Evolutionary conservation across 2,113 vertebrate species (phyloP), one percentile per base, ranked within the genome.

Genomic region (Chascanopsetta lugubris): DNA sequence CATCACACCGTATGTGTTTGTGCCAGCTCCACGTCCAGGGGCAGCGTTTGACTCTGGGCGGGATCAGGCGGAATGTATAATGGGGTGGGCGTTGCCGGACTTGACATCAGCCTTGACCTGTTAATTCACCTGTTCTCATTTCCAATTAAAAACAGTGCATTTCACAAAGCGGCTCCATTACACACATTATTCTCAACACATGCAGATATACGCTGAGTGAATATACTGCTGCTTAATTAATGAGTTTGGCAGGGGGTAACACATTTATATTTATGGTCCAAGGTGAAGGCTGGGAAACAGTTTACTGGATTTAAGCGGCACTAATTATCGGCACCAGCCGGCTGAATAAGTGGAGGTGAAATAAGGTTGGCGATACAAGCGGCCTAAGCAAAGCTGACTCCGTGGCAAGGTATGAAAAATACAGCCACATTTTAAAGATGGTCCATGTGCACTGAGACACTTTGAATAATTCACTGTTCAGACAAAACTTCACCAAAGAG

Each of bases 71-170:
- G 6, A 38, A 26, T 50, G 36, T 13, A 67, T 53, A 69, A 80
- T 65, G 20, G 71, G 38, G 72, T 36, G 65, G 34, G 76, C 2
- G 48, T 69, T 61, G 38, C 18, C 50, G 11, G 11, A 17, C 21
- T 24, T 61, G 34, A 67, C 27, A 50, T 53, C 18, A 64, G 43
- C 49, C 22, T 47, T 48, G 51, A 72, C 70, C 70, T 36, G 3
- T 60, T 66, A 69, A 72, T 63, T 74, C 43, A 70, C 43, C 29
- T 57, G 48, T 70, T 73, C 69, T 73, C 59, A 57, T 61, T 68
- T 12, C 46, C 22, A 68, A 55, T 68, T 65, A 77, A 15, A 50
- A 77, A 53, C 45, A 66, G 43, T 15, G 20, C 12, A 32, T 38
- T 60, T 11, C 21, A 18, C 53, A 21, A 15, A 74, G 36, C 2